Base-by-base conservation (phyloP, 1,140 invertebrate species). In the Caenorhabditis briggsae region DNA sequence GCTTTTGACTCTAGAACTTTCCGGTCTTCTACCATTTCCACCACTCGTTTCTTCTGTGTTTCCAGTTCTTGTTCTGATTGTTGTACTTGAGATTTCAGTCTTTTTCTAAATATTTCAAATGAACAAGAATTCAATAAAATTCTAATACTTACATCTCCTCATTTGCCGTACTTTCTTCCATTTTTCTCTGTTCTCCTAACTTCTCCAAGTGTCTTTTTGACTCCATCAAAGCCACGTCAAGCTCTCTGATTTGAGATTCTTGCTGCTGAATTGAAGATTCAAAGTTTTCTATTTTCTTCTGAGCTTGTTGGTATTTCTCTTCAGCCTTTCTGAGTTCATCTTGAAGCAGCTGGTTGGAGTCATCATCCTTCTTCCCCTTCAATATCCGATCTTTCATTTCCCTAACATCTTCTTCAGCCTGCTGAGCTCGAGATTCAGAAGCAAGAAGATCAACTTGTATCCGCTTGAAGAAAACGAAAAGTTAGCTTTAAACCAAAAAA, bases 321-420 rank as follows among this genome's bases (percentile, higher is more conserved):
- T 86, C 85, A 2, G 85, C 25, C n/a, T 70, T 82, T 25, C 59
- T 82, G 8, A 86, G 46, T 23, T 86, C 56, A 20, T 86, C 85
- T 58, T 65, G 70, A 6, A 86, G 85, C 6, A 86, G n/a, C 46
- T 86, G 33, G 59, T 82, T 56, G 1, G 83, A 84, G 43, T 59
- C 56, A 82, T 82, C 82, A 41, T 82, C 56, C 23, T 84, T 84
- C n/a, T 86, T 65, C 12, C 82, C 70, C 3, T 58, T 86, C 23
- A 59, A 16, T 25, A 65, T 53, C 12, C 65, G 11, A 9, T 65
- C 55, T 25, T 86, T 65, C 41, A 86, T 33, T 20, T 48, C 56
- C n/a, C 50, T 82, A 5, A 86, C 46, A 33, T 86, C 85, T n/a
- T 41, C 65, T 82, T 86, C 85, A 9, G 85, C 85, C 43, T 86